A percentile compares a stretch with the other conserved stretches of the same genome.
Conservation (phyloP, 2,113 vertebrate genomes). For the Callorhinus ursinus region DNA sequence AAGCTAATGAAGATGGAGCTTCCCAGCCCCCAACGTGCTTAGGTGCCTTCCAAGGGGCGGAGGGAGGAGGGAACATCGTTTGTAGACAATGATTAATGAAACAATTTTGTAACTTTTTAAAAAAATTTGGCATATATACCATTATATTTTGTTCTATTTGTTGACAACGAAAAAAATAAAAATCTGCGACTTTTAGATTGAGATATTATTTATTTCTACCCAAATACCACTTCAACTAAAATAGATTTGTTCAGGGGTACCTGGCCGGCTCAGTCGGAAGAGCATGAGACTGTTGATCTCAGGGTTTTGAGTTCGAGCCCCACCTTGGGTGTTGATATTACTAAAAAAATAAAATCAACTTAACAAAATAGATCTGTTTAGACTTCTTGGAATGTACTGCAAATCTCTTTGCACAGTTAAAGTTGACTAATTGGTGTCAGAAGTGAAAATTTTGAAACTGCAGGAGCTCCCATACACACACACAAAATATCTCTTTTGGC, state of each 20-base stretch:
- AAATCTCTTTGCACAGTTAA: constrained; percentile 80
- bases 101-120: background rate
- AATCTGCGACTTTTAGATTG: constrained; percentile 5
- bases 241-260: constrained; percentile 66
- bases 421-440: constrained; percentile 78
- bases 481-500: background rate
- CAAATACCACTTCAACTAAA: constrained; percentile 78
- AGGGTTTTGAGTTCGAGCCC: background rate
- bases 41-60: background rate
- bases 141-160: constrained; percentile 20
- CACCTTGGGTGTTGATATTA: background rate
- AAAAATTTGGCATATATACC: background rate
- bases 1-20: background rate
- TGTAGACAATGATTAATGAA: background rate
- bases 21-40: background rate
- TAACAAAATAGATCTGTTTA: constrained; percentile 74
- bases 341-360: background rate
- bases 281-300: background rate
- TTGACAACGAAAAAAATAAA: background rate
- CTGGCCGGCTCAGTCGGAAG: background rate
- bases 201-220: constrained; percentile 67
- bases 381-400: constrained; percentile 51
- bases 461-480: constrained; percentile 17
- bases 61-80: background rate
- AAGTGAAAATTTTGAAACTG: constrained; percentile 79